Conservation (phyloP, 2,113 vertebrate genomes). For the Procavia capensis region DNA sequence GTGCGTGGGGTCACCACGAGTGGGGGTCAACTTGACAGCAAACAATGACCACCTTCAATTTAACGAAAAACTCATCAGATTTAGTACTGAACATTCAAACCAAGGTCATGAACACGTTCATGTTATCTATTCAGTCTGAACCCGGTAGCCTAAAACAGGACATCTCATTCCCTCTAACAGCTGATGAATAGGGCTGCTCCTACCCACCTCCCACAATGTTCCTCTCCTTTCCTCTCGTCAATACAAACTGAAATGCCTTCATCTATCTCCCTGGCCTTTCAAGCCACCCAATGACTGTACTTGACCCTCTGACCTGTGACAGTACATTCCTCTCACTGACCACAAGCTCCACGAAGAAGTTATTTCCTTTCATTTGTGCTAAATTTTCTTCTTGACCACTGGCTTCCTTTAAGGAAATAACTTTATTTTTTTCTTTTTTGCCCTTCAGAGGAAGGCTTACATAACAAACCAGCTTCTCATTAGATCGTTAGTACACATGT, state of each 20-base stretch:
- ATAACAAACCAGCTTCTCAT: too few species aligned
- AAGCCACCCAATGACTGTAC: not conserved
- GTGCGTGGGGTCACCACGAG: not conserved
- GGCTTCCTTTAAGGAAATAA: not conserved
- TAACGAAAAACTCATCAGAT: not conserved
- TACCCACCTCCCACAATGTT: not conserved
- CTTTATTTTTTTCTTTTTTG: too few species aligned
- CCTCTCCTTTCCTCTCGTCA: not conserved
- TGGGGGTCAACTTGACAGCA: not conserved
- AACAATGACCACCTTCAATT: not conserved
- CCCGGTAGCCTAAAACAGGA: not conserved
- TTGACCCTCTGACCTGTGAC: constrained; percentile 40
- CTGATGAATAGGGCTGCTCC: not conserved
- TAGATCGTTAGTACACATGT: too few species aligned
- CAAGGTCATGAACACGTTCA: not conserved
- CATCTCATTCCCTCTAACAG: not conserved
- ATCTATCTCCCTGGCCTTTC: not conserved
- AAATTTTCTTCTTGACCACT: constrained; percentile 38
- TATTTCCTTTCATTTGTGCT: constrained; percentile 62
- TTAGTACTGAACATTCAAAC: not conserved
- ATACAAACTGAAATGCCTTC: not conserved
- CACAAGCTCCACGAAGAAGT: constrained; percentile 8
- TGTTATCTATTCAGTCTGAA: not conserved
- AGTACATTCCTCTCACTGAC: constrained; percentile 58
- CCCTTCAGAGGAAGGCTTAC: too few species aligned